phyloP scores from a whole-genome alignment of 2,888 invertebrate genomes.

The Drosophila anceps region DNA sequence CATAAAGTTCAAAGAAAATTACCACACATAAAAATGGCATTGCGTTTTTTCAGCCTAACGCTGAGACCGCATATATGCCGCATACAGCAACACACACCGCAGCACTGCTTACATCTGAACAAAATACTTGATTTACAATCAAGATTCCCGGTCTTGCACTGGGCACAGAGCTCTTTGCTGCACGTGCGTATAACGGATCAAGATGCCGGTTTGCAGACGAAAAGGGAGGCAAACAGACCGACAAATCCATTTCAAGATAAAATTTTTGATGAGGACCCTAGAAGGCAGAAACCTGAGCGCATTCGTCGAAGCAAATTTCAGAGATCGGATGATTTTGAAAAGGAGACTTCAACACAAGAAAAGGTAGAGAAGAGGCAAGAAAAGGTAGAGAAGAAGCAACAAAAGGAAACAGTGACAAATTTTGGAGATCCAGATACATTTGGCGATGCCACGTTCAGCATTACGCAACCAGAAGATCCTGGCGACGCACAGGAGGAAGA shows the following conservation, averaged over 20 bases:
- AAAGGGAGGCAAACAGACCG: conserved; percentile 60
- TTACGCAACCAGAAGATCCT: conserved; percentile 78
- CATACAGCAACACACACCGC: conserved; percentile 13
- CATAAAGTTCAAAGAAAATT: conserved; percentile 56
- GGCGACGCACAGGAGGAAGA: conserved; percentile 88
- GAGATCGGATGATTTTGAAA: neutral
- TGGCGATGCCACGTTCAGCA: conserved; percentile 58
- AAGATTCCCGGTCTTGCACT: neutral
- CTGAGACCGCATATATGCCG: conserved; percentile 39
- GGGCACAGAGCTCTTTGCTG: conserved; percentile 40
- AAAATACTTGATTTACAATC: conserved; percentile 3
- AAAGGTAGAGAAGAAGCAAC: conserved; percentile 1
- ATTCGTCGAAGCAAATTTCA: conserved; percentile 4
- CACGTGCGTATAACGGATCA: conserved; percentile 78
- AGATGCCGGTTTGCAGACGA: conserved; percentile 68
- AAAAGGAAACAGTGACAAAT: conserved; percentile 18
- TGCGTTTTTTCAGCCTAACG: conserved; percentile 55
- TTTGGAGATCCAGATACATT: conserved; percentile 76
- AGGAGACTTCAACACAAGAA: neutral
- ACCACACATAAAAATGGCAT: conserved; percentile 46
- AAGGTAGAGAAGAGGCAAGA: neutral
- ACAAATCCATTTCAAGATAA: conserved; percentile 33
- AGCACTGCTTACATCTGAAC: conserved; percentile 3
- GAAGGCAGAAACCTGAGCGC: neutral
- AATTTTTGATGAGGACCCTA: neutral